Base-by-base conservation (phyloP, 2,888 invertebrate species). In the Helobdella robusta region DNA sequence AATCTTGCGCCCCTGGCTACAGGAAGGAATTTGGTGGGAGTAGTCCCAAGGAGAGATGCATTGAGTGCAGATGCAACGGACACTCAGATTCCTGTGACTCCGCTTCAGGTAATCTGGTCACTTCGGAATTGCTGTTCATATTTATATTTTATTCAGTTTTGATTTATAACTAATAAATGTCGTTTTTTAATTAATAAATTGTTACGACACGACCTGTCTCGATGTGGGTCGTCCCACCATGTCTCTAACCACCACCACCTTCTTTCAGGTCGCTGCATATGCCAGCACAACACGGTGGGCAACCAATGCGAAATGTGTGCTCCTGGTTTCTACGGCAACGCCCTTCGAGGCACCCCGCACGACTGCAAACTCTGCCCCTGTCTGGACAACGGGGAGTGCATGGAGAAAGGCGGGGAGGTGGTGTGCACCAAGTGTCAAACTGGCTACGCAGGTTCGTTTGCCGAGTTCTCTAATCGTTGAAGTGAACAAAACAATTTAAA, bases 301-400 rank as follows among this genome's bases (percentile, higher is more conserved):
- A 59, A 62, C 18, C 59, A 69, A 40, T 98, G 97, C 76, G 94
- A 97, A 77, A 84, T 88, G 2, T 98, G 98, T 77, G 88, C 88
- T 0, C 85, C 89, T 69, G 97, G 97, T 58, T 98, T 84, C 82
- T 98, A 95, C 75, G 98, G 98, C 35, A 90, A 95, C 78, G 91
- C 98, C 0, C 82, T 90, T 63, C 20, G n/a, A 32, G 62, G 92
- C 30, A 90, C 90, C 0, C 80, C 85, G 0, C 83, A 87, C 40
- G 95, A 94, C 80, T 97, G 97, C 78, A 85, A 86, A 74, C 85
- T 88, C 0, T 98, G 98, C 75, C 92, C 92, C 0, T 98, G 98
- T 76, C 97, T 97, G 0, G 87, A 89, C 71, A 86, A 88, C 64
- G 82, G 95, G 3, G 89, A 93, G 11, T 98, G 98, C 74, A 86